phyloP scores from a whole-genome alignment of 2,797 vertebrate genomes.

The Gadopsis bispinosus region DNA sequence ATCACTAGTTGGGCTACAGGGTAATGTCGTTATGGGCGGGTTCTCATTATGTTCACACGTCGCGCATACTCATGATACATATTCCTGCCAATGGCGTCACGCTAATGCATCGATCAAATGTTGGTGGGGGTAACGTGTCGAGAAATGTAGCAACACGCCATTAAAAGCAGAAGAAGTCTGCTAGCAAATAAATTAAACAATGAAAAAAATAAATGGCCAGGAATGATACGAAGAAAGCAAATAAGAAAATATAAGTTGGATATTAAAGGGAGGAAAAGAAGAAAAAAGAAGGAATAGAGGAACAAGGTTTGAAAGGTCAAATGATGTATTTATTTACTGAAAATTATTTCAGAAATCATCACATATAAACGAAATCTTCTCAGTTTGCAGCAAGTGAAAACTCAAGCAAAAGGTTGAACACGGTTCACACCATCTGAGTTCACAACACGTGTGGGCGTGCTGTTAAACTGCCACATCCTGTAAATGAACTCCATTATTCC shows the following conservation, averaged over 20 bases:
- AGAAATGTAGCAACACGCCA: background rate
- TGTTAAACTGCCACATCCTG: too few species aligned
- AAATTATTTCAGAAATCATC: background rate
- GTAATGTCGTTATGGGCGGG: background rate
- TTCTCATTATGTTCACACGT: background rate
- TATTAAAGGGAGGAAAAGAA: background rate
- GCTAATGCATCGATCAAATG: background rate
- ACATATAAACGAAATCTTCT: background rate
- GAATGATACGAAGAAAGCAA: background rate
- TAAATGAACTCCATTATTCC: too few species aligned
- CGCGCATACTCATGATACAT: background rate
- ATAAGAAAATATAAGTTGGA: background rate
- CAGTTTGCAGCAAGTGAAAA: background rate
- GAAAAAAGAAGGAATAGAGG: background rate
- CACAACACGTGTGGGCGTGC: too few species aligned
- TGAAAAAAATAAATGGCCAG: background rate
- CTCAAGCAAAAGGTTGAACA: background rate
- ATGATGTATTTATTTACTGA: background rate
- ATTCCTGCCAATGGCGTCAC: background rate
- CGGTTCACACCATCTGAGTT: background rate
- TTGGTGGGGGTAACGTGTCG: background rate
- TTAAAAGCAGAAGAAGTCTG: background rate
- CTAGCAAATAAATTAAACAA: background rate
- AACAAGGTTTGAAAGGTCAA: background rate
- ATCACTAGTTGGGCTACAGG: background rate